Percentiles rank a stretch among this genome's conserved stretches.
Evolutionary conservation across 2,888 invertebrate genomes (phyloP).

Genomic region (Tanytarsus gracilentus): DNA sequence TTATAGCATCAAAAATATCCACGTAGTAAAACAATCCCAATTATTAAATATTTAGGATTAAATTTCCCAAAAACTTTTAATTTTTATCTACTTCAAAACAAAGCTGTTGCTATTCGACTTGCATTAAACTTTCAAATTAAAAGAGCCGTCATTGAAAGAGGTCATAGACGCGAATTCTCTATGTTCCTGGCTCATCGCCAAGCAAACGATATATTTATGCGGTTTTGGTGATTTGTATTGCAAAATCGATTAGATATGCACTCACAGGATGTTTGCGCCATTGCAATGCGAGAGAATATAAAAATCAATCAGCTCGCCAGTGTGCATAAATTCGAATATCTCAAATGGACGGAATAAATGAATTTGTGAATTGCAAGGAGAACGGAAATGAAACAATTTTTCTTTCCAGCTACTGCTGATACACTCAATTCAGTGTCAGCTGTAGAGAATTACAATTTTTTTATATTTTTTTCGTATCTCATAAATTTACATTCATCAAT

Average conservation of each 20-base stretch:
- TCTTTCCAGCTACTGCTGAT: no score
- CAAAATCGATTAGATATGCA: constrained; percentile 18
- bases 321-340: constrained; percentile 15
- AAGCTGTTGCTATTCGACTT: no score
- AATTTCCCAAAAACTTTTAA: no score
- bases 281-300: neutral
- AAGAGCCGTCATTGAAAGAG: constrained; percentile 13
- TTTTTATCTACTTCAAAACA: no score
- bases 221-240: constrained; percentile 10
- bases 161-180: neutral
- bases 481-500: constrained; percentile 24
- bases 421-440: neutral
- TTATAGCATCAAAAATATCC: no score
- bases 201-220: neutral
- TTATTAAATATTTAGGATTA: no score
- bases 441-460: constrained; percentile 21
- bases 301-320: neutral
- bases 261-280: neutral
- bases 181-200: neutral
- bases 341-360: constrained; percentile 3
- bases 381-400: constrained; percentile 18
- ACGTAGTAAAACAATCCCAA: no score
- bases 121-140: neutral
- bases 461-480: constrained; percentile 3
- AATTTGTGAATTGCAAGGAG: neutral